Base-by-base conservation (phyloP, 2,797 vertebrate genomes). In the Lepilemur septentrionalis region DNA sequence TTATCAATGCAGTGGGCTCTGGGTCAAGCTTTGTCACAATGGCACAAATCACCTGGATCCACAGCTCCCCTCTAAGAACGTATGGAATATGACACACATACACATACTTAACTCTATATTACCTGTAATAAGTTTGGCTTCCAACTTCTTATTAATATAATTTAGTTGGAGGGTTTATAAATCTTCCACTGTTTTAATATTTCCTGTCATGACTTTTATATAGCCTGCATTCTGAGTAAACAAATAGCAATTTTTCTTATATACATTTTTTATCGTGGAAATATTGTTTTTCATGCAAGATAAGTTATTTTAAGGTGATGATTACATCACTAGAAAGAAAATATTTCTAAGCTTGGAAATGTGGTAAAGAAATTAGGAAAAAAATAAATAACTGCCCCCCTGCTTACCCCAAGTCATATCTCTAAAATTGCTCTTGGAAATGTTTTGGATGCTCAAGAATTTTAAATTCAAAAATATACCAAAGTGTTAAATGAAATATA, bases 401-500 rank as follows among this genome's bases (percentile, higher is more conserved):
- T 50, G 7, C 48, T 38, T 57, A 0, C 63, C 63, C n/a, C n/a
- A 28, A 65, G 13, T 7, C 2, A 7, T 23, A 28, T 61, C 22
- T 85, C 41, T 75, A 28, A 82, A 83, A 57, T 57, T 87, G 63
- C 2, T 76, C 52, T 91, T 72, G 2, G 50, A 92, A 89, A 72
- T 30, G 3, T 76, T 73, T 81, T 65, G n/a, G 96, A 94, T 22
- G 28, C 5, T 86, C 79, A 63, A 61, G 55, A 96, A 63, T 52
- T 52, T 80, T 85, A 91, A 70, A 75, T 59, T 57, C 32, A 70
- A 79, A 81, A 63, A 72, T 41, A 79, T 70, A 8, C 12, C 25
- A 82, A 76, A 50, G 25, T 55, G n/a, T 78, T 63, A 48, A 23
- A 18, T 79, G 28, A 95, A 92, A 73, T 79, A 70, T 52, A 94